A percentile compares a stretch with the other conserved stretches of the same genome.
Evolutionary conservation across 1,140 invertebrate species (phyloP).

Genomic region (Drosophila bipectinata): DNA sequence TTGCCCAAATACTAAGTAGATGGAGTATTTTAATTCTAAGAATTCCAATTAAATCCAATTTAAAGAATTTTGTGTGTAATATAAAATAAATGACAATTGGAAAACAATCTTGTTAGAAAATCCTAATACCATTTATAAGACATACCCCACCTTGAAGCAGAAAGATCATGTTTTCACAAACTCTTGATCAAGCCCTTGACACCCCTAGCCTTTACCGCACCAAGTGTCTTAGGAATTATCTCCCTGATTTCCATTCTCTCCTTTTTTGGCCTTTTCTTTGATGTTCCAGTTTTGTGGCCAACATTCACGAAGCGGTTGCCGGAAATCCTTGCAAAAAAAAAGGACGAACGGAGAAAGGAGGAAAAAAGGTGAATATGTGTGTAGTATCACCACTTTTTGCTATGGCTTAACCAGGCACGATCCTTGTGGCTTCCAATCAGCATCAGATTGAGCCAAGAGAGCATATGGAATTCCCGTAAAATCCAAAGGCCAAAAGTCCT

Average conservation of each 20-base stretch:
- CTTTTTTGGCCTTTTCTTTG: conserved; percentile 22
- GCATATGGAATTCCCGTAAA: conserved; percentile 35
- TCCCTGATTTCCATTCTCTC: background rate
- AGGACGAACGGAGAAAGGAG: background rate
- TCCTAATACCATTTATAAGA: no score
- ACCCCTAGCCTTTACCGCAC: no score
- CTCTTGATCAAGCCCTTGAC: no score
- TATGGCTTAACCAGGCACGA: conserved; percentile 66
- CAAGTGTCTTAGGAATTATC: background rate
- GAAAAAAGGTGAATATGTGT: conserved; percentile 21
- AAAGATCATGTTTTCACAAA: no score
- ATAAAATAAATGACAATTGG: no score
- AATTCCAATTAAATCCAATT: no score
- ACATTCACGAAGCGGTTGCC: conserved; percentile 39
- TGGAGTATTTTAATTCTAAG: no score
- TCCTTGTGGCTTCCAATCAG: conserved; percentile 50
- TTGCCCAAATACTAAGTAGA: no score
- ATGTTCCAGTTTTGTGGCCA: conserved; percentile 53
- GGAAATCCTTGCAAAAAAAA: conserved; percentile 37
- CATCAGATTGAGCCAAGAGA: conserved; percentile 38
- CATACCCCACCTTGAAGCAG: no score
- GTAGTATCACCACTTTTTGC: conserved; percentile 58
- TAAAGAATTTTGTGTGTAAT: no score
- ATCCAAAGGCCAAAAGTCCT: conserved; percentile 1
- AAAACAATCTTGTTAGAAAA: no score